phyloP scores from a whole-genome alignment of 1,140 invertebrate species.

The Subanguina moxae region DNA sequence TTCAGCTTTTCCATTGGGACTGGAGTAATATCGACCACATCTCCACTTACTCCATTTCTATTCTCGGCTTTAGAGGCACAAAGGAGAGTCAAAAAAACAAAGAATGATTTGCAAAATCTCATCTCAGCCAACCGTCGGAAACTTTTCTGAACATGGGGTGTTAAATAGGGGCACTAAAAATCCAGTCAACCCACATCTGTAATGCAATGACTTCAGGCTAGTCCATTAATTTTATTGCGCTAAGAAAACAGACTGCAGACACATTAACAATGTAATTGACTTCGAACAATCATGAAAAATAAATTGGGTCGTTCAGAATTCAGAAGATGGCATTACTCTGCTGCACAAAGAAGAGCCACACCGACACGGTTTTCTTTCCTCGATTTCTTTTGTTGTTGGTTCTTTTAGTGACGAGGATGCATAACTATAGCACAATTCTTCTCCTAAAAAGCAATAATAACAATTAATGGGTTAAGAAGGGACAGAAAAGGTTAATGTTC shows the following conservation, averaged over 20 bases:
- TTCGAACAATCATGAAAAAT: background rate
- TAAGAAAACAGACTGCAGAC: background rate
- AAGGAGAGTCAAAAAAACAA: background rate
- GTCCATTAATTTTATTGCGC: background rate
- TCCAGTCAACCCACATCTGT: background rate
- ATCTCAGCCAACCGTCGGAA: too few relatives aligned
- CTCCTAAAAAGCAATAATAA: slow-evolving; percentile 20
- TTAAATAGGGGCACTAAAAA: background rate
- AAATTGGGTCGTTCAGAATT: background rate
- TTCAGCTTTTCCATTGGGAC: slow-evolving; percentile 51
- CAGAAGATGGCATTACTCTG: slow-evolving; percentile 16
- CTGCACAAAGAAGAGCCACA: slow-evolving; percentile 19
- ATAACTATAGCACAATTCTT: slow-evolving; percentile 36
- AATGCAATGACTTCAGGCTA: background rate
- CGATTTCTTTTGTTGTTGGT: background rate
- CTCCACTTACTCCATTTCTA: too few relatives aligned
- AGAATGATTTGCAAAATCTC: too few relatives aligned
- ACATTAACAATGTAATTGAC: too few relatives aligned
- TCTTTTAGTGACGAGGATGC: slow-evolving; percentile 9
- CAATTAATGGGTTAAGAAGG: background rate
- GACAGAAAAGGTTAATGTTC: slow-evolving; percentile 4
- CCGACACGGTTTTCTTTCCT: slow-evolving; percentile 19
- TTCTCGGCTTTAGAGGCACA: too few relatives aligned
- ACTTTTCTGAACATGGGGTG: too few relatives aligned
- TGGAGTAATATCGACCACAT: slow-evolving; percentile 41